These are phyloP conservation scores for Pseudotriccus pelzelni DNA, from an alignment of 2,797 vertebrate species.

Conservation along the genomic window DNA sequence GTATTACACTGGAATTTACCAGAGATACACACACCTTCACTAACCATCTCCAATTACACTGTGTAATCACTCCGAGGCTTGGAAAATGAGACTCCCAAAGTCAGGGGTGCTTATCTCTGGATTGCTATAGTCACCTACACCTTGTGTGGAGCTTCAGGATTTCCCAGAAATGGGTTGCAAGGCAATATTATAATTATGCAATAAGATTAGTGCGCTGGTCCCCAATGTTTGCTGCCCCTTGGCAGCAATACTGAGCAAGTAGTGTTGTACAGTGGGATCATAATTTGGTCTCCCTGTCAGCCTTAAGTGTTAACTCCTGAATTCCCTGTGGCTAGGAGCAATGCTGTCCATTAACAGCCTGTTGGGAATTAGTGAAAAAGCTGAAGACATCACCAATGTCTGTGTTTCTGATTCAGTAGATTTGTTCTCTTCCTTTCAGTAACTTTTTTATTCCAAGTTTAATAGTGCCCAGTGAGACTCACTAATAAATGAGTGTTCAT, in stretches of 20 bases:
- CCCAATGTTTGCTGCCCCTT: conserved; percentile 23
- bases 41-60: conserved; percentile 27
- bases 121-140: background rate
- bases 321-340: background rate
- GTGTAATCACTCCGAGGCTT: conserved; percentile 16
- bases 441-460: conserved; percentile 53
- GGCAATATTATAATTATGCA: conserved; percentile 12
- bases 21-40: background rate
- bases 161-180: conserved; percentile 17
- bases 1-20: background rate
- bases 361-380: background rate
- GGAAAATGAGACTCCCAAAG: conserved; percentile 19
- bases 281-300: conserved; percentile 34
- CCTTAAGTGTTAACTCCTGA: conserved; percentile 41
- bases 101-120: background rate
- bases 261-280: background rate
- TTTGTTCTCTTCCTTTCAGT: conserved; percentile 15
- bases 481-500: conserved; percentile 55
- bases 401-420: conserved; percentile 3
- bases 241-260: conserved; percentile 8
- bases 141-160: background rate
- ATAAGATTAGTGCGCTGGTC: background rate
- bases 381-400: background rate
- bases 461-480: conserved; percentile 43
- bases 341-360: background rate